Base-by-base conservation (phyloP, 2,888 invertebrate genomes). In the Sphaerophoria taeniata region DNA sequence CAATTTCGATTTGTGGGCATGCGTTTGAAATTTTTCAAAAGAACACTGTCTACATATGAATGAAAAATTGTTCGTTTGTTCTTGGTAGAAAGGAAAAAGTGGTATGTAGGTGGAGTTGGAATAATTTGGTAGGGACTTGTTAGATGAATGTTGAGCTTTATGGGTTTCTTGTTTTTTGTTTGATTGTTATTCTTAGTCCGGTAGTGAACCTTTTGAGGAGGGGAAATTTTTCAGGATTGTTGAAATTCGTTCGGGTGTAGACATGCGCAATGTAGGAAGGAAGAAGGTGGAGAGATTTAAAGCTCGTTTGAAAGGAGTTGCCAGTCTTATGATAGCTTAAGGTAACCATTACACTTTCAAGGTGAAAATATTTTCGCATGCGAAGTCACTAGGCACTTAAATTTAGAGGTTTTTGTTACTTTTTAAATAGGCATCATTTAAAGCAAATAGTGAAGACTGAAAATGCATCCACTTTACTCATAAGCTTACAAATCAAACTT, bases 1-100 rank as follows among this genome's bases (percentile, higher is more conserved):
- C 39, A 51, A 39, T 16, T n/a, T 63, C 12, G 43, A 9, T 45
- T 24, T 67, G 6, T 71, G 74, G 45, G 76, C 85, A 85, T 85
- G 85, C 85, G 81, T 76, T 67, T 31, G 9, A 67, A 71, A 58
- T 53, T 63, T 53, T 53, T 55, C 33, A 1, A 36, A 58, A 34
- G 6, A 72, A 81, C 73, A 5, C 9, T 43, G 60, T 85, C 81
- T 81, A 85, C 55, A 85, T 24, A 24, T 85, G 85, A 85, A 85
- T 85, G 85, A 85, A 85, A 81, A 72, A 56, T 56, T 45, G 34
- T 56, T 58, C 24, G 34, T 6, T 14, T 31, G 5, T 47, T 58
- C 9, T 45, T 6, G 4, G 39, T 3, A 1, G 33, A n/a, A 33
- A n/a, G n/a, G 9, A 11, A 43, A 11, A 9, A 16, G n/a, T 56